Evolutionary conservation across 2,888 invertebrate species (phyloP).

Genomic region (Caenorhabditis virilis): DNA sequence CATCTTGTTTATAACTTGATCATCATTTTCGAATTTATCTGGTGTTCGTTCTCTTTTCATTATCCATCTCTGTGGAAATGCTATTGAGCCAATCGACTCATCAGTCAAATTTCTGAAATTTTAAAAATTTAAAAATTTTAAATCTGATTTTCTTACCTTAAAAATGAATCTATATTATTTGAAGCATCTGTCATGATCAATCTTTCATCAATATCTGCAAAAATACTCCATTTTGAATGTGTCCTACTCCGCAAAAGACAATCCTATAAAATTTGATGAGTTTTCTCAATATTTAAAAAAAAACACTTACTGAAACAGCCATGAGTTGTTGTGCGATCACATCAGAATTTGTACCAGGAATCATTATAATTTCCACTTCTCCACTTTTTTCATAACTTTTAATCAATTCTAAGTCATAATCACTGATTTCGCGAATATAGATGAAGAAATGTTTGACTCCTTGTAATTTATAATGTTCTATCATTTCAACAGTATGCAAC

Average conservation of each 20-base stretch:
- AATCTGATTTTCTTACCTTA: constrained; percentile 6
- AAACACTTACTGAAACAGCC: constrained; percentile 20
- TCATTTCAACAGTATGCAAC: constrained; percentile 28
- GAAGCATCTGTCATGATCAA: constrained; percentile 30
- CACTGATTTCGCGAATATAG: constrained; percentile 23
- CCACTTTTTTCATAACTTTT: constrained; percentile 26
- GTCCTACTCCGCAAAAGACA: constrained; percentile 27
- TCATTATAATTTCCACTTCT: constrained; percentile 23
- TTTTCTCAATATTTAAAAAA: not conserved
- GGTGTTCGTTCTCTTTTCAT: constrained; percentile 35
- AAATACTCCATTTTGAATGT: constrained; percentile 32
- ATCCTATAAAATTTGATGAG: constrained; percentile 11
- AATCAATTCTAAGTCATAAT: constrained; percentile 23
- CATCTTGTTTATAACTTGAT: constrained; percentile 23
- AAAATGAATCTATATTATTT: constrained; percentile 22
- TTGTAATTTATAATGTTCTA: constrained; percentile 39
- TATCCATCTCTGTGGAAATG: constrained; percentile 38
- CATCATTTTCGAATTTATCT: constrained; percentile 18
- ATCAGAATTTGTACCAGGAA: constrained; percentile 13
- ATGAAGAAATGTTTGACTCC: constrained; percentile 26
- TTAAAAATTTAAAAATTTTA: not conserved
- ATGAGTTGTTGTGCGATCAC: constrained; percentile 35
- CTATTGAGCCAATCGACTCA: constrained; percentile 21
- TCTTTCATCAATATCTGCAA: constrained; percentile 36
- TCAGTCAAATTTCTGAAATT: constrained; percentile 19